Evolutionary conservation across 2,888 invertebrate species (phyloP).

Genomic region (Netelia inedita): DNA sequence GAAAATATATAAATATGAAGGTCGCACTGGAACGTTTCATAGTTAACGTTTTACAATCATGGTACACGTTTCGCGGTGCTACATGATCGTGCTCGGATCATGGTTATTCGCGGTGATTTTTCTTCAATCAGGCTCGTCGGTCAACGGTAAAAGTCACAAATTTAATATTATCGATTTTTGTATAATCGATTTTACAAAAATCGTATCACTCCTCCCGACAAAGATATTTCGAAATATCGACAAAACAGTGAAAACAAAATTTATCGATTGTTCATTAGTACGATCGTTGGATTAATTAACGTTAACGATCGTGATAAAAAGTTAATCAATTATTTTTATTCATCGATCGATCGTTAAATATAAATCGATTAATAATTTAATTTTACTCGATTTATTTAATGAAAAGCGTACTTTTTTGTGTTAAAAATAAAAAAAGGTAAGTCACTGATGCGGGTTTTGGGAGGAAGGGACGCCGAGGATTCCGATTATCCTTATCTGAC

Average conservation of each 20-base stretch:
- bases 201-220: too few relatives aligned
- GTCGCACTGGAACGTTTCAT: conserved; percentile 25
- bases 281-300: too few relatives aligned
- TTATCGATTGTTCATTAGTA: too few relatives aligned
- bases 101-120: conserved; percentile 9
- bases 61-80: background rate
- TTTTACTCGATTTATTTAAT: background rate
- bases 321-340: too few relatives aligned
- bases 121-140: background rate
- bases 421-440: conserved; percentile 23
- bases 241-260: too few relatives aligned
- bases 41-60: background rate
- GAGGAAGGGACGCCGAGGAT: conserved; percentile 67
- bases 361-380: background rate
- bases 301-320: too few relatives aligned
- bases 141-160: conserved; percentile 37
- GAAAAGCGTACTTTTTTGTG: background rate
- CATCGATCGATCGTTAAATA: background rate
- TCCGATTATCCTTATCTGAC: conserved; percentile 70
- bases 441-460: conserved; percentile 59
- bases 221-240: too few relatives aligned
- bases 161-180: background rate
- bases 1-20: conserved; percentile 56
- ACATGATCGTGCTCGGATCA: conserved; percentile 14
- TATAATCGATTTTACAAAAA: too few relatives aligned